Base-by-base conservation (phyloP, 2,888 invertebrate genomes). In the Ecdyonurus torrentis region DNA sequence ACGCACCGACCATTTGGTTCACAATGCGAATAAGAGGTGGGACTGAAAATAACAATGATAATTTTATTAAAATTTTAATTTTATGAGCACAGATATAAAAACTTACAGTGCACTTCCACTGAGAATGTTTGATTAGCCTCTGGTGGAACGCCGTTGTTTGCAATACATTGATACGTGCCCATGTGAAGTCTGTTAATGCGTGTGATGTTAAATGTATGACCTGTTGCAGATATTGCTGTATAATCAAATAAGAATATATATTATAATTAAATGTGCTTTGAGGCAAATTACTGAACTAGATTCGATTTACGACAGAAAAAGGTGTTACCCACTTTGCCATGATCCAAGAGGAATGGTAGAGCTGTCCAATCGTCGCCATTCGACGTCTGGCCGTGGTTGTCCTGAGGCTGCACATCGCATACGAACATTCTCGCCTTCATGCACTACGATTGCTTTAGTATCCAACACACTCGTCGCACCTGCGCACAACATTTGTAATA, bases 21-120 rank as follows among this genome's bases (percentile, higher is more conserved):
- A 84, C 83, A 50, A 92, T 88, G 62, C 85, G 80, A 68, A 93
- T 90, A 73, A 88, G 83, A 1, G 93, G 92, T 60, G 89, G 83
- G 76, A 93, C 92, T 93, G 78, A n/a, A 74, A 74, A 67, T 66
- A 64, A 66, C 64, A 66, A 7, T n/a, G 20, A 50, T 18, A 50
- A n/a, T n/a, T n/a, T n/a, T n/a, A n/a, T n/a, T n/a, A n/a, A n/a
- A n/a, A n/a, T n/a, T n/a, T n/a, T n/a, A n/a, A n/a, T n/a, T n/a
- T n/a, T n/a, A n/a, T n/a, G n/a, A n/a, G n/a, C n/a, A n/a, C n/a
- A n/a, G n/a, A n/a, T n/a, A n/a, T n/a, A n/a, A n/a, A n/a, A 72
- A 83, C 90, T 88, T 76, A 94, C 95, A 95, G 71, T 91, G 87
- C 7, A 95, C 90, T 75, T 91, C 89, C n/a, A 95, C 82, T 63